A percentile compares a stretch with the other conserved stretches of the same genome.
These are phyloP conservation scores for Leiothrix lutea DNA, from an alignment of 2,113 vertebrate genomes.

Conservation along the genomic window DNA sequence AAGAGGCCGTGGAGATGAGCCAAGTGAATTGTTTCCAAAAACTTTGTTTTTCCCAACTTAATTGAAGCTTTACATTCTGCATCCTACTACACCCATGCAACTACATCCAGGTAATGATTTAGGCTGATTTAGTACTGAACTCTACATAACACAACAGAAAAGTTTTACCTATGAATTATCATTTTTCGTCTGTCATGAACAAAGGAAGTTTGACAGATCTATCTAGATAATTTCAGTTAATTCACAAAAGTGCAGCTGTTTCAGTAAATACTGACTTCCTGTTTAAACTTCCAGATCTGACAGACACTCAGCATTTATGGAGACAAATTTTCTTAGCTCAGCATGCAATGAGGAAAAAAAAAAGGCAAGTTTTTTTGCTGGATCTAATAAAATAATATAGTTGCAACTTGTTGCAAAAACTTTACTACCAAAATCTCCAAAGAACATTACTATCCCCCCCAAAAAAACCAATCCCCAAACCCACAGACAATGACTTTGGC, in stretches of 20 bases:
- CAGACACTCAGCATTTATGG: neutral
- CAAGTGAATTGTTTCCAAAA: neutral
- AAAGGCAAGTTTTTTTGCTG: neutral
- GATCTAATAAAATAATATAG: neutral
- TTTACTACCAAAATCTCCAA: neutral
- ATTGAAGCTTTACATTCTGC: neutral
- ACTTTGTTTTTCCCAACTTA: neutral
- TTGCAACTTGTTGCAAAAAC: neutral
- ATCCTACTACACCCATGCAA: too few species aligned
- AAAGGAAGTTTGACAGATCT: neutral
- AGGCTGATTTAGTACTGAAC: neutral
- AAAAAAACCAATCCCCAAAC: accelerated
- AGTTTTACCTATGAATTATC: neutral
- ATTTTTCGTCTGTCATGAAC: neutral
- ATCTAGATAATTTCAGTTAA: neutral
- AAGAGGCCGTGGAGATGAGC: neutral
- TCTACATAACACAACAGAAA: neutral
- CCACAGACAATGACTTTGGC: neutral
- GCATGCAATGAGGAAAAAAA: neutral
- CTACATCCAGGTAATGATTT: neutral
- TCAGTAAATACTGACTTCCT: constrained; percentile 44
- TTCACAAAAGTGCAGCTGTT: neutral
- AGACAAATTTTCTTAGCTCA: neutral
- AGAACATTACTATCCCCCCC: accelerated
- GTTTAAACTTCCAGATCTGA: neutral